A percentile compares a stretch with the other conserved stretches of the same genome.
These are phyloP conservation scores for Dendrocincla tyrannina DNA, from an alignment of 2,797 vertebrate genomes.

Conservation along the genomic window DNA sequence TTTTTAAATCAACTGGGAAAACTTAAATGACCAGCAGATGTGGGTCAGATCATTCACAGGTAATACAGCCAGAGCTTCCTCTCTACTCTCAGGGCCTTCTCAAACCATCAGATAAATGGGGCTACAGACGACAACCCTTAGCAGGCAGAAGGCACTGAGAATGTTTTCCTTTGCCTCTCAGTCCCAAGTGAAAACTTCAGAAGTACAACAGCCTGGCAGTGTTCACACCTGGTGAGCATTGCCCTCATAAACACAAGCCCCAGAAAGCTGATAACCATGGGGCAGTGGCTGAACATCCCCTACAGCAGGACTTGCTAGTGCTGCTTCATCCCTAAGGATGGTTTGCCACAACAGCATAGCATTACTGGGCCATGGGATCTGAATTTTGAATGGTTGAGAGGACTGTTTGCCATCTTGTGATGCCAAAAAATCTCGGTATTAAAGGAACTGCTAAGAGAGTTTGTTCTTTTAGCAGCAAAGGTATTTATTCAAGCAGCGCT, in stretches of 20 bases:
- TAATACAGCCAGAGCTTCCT: neutral
- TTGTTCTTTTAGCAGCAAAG: too few species aligned
- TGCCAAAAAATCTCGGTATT: too few species aligned
- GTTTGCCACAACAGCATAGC: neutral
- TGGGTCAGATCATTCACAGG: neutral
- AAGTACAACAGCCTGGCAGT: neutral
- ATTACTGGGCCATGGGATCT: neutral
- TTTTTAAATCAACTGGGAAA: neutral
- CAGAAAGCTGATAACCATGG: accelerated
- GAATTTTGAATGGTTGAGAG: neutral
- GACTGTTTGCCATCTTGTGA: neutral
- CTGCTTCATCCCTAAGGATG: neutral
- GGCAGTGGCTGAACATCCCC: neutral
- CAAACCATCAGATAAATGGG: neutral
- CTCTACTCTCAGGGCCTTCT: neutral
- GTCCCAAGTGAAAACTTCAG: neutral
- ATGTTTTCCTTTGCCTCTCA: neutral
- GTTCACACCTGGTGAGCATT: neutral
- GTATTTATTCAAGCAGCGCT: too few species aligned
- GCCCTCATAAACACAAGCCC: accelerated
- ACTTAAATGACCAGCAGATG: neutral
- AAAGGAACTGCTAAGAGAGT: too few species aligned
- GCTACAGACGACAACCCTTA: neutral
- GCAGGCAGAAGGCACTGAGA: neutral
- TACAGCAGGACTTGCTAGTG: neutral